phyloP scores from a whole-genome alignment of 2,888 invertebrate species.

The Scelioninae gen. 2 region DNA sequence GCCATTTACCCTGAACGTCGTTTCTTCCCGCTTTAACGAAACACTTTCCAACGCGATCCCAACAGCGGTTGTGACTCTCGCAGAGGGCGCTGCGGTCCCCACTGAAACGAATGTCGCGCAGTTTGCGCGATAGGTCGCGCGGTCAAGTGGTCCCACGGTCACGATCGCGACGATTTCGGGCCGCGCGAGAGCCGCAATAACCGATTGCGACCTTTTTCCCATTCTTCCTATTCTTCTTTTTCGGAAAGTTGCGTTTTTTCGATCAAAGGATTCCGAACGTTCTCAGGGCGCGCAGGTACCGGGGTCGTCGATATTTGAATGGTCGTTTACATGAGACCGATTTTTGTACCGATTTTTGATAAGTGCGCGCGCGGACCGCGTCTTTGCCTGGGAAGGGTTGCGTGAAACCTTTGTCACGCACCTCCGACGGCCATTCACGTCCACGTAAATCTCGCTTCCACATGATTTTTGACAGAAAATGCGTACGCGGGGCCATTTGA shows the following conservation, averaged over 20 bases:
- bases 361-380: conserved; percentile 25
- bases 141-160: conserved; percentile 58
- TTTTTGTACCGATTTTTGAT: conserved; percentile 32
- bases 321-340: conserved; percentile 57
- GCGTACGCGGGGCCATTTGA: conserved; percentile 40
- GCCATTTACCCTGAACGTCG: too few relatives aligned
- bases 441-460: conserved; percentile 38
- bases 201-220: conserved; percentile 45
- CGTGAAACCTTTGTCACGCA: conserved; percentile 49
- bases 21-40: too few relatives aligned
- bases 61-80: conserved; percentile 38
- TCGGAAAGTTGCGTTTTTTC: conserved; percentile 57
- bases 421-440: conserved; percentile 47
- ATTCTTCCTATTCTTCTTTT: too few relatives aligned
- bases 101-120: conserved; percentile 47
- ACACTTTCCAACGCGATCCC: too few relatives aligned
- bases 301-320: conserved; percentile 49
- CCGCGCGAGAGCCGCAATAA: conserved; percentile 33
- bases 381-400: conserved; percentile 61
- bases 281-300: conserved; percentile 51
- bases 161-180: background rate
- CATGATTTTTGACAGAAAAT: conserved; percentile 34
- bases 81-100: conserved; percentile 37
- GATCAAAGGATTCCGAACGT: conserved; percentile 53
- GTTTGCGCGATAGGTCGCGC: conserved; percentile 5